These are phyloP conservation scores for Pseudonaja textilis DNA, from an alignment of 2,113 vertebrate species.

Conservation along the genomic window DNA sequence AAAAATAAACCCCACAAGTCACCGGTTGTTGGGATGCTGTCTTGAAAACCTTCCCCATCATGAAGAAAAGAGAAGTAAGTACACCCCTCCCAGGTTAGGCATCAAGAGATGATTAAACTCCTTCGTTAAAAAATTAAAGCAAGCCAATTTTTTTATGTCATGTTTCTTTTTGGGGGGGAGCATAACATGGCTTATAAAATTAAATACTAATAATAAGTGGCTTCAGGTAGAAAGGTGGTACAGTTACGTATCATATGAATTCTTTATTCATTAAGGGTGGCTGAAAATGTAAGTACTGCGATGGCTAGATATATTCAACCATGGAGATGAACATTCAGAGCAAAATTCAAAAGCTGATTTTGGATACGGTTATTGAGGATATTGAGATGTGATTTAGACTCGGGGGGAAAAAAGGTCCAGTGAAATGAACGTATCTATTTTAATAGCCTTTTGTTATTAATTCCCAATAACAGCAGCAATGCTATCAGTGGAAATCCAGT, in stretches of 20 bases:
- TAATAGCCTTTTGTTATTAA: slow-evolving; percentile 1
- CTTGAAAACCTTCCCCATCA: neutral
- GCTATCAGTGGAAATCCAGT: neutral
- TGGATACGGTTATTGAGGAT: neutral
- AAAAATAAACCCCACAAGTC: slow-evolving; percentile 24
- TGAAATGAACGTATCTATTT: neutral
- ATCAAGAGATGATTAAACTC: neutral
- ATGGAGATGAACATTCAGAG: neutral
- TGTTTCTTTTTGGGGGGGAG: neutral
- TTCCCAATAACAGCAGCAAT: neutral
- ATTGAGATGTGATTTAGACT: neutral
- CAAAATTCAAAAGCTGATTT: neutral
- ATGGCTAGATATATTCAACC: neutral
- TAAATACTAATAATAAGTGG: neutral
- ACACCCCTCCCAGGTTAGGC: too few relatives aligned
- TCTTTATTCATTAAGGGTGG: neutral
- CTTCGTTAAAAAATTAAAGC: neutral
- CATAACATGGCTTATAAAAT: neutral
- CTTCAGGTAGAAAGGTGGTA: neutral
- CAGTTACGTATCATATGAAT: neutral
- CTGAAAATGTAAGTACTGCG: neutral
- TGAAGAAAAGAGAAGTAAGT: neutral
- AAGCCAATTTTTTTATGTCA: neutral
- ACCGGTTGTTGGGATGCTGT: neutral
- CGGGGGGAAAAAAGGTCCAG: neutral